These are phyloP conservation scores for Spea multiplicata DNA, from an alignment of 2,113 vertebrate species.

Conservation along the genomic window DNA sequence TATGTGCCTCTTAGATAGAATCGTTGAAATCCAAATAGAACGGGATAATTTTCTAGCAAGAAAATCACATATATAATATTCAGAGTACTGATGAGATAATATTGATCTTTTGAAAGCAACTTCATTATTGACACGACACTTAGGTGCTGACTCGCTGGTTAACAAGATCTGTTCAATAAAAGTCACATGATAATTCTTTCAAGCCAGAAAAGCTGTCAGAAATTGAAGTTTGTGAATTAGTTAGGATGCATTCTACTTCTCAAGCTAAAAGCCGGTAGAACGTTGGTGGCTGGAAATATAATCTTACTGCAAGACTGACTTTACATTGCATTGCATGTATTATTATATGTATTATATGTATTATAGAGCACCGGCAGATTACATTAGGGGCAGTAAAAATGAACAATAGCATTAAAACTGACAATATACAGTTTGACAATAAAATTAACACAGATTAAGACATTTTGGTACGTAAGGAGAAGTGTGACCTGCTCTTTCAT, in stretches of 20 bases:
- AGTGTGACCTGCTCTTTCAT: too few relatives aligned
- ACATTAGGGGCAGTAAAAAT: too few relatives aligned
- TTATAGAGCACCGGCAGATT: too few relatives aligned
- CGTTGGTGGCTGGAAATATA: not conserved
- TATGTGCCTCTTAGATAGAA: not conserved
- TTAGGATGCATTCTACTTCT: constrained; percentile 31
- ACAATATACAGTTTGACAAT: too few relatives aligned
- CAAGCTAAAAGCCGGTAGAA: constrained; percentile 14
- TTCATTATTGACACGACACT: constrained; percentile 46
- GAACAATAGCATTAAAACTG: too few relatives aligned
- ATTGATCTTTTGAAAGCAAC: constrained; percentile 34
- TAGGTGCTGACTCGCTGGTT: constrained; percentile 47
- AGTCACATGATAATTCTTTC: constrained; percentile 40
- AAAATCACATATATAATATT: constrained; percentile 35
- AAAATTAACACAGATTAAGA: too few relatives aligned
- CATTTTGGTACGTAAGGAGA: too few relatives aligned
- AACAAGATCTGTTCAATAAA: constrained; percentile 44
- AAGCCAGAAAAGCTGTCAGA: constrained; percentile 37
- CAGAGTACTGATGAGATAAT: constrained; percentile 35
- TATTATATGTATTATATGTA: too few relatives aligned
- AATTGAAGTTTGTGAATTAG: constrained; percentile 34
- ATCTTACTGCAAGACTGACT: too few relatives aligned
- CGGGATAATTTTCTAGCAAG: constrained; percentile 6
- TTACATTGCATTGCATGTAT: too few relatives aligned
- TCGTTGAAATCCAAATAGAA: not conserved